Percentiles rank a stretch among this genome's conserved stretches.
These are phyloP conservation scores for Zenarchopterus dispar DNA, from an alignment of 2,797 vertebrate species.

Conservation along the genomic window DNA sequence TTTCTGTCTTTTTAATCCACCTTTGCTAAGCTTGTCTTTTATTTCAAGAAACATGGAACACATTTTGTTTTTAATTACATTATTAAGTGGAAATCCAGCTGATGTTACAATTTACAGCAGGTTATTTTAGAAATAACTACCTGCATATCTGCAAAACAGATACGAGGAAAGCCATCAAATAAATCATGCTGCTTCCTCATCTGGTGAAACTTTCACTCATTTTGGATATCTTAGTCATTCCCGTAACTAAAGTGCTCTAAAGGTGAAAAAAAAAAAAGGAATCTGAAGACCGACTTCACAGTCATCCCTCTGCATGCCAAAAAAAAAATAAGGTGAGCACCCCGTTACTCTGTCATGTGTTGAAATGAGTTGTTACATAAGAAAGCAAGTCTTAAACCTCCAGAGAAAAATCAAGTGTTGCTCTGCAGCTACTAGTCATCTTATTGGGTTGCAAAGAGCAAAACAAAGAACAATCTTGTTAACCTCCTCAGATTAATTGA, in stretches of 20 bases:
- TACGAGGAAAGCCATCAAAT: not conserved
- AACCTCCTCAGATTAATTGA: slow-evolving; percentile 76
- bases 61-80: too few species aligned
- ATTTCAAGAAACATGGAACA: not conserved
- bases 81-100: not conserved
- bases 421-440: slow-evolving; percentile 35
- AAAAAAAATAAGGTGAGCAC: slow-evolving; percentile 14
- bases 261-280: too few species aligned
- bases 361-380: slow-evolving; percentile 5
- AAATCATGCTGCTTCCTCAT: slow-evolving; percentile 11
- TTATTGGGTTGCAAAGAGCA: slow-evolving; percentile 57
- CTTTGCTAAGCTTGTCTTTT: not conserved
- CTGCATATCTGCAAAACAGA: not conserved
- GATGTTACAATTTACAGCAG: not conserved
- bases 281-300: too few species aligned
- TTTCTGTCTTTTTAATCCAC: slow-evolving; percentile 11
- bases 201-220: not conserved
- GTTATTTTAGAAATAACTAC: not conserved
- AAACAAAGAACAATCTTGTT: slow-evolving; percentile 76
- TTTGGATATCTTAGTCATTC: not conserved
- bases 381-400: slow-evolving; percentile 32
- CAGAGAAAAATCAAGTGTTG: slow-evolving; percentile 20
- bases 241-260: too few species aligned
- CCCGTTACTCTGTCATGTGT: slow-evolving; percentile 22
- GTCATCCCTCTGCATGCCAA: slow-evolving; percentile 11